These are phyloP conservation scores for Sarcophaga caerulescens DNA, from an alignment of 2,888 invertebrate species.

Conservation along the genomic window DNA sequence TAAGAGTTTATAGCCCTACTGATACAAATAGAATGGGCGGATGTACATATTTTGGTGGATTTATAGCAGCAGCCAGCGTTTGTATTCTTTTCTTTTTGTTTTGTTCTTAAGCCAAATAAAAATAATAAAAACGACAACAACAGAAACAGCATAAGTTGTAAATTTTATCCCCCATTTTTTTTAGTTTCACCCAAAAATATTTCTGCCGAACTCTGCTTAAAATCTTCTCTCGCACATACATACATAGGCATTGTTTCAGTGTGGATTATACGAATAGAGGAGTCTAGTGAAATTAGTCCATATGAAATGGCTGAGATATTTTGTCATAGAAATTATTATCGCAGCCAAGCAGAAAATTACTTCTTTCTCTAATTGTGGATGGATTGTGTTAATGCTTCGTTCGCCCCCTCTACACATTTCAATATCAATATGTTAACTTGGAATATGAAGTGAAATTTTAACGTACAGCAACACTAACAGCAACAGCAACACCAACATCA, in stretches of 20 bases:
- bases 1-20: background rate
- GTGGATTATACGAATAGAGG: too few species aligned
- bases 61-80: constrained; percentile 35
- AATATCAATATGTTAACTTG: constrained; percentile 20
- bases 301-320: background rate
- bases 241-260: background rate
- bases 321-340: constrained; percentile 71
- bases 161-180: background rate
- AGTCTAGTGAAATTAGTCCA: too few species aligned
- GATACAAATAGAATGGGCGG: constrained; percentile 43
- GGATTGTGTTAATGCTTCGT: constrained; percentile 64
- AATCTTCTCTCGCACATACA: background rate
- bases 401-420: background rate
- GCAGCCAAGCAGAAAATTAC: constrained; percentile 75
- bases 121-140: too few species aligned
- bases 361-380: constrained; percentile 72
- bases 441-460: constrained; percentile 2
- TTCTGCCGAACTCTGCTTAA: constrained; percentile 5
- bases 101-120: background rate
- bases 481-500: background rate
- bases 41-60: constrained; percentile 49
- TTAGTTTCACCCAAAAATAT: constrained; percentile 4
- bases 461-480: background rate
- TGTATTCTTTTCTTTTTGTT: constrained; percentile 20
- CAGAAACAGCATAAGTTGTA: background rate